Evolutionary conservation across 2,113 vertebrate species (phyloP).

Genomic region (Psittacus erithacus): DNA sequence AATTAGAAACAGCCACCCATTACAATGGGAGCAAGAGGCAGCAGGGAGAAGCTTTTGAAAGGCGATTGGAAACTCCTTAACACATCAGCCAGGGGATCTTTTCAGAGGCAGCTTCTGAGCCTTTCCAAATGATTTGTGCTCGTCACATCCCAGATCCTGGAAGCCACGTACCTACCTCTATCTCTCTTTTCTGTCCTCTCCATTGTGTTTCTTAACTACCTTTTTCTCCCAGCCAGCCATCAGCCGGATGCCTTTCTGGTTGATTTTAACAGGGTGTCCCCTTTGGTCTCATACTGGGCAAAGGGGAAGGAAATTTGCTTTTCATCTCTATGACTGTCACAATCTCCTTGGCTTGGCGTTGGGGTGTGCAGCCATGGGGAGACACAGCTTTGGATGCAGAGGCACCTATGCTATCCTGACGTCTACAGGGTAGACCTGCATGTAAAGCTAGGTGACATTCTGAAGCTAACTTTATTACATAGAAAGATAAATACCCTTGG

Average conservation of each 20-base stretch:
- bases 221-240: neutral
- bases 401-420: neutral
- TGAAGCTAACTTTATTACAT: neutral
- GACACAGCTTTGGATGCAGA: neutral
- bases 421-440: neutral
- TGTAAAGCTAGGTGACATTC: neutral
- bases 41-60: constrained; percentile 49
- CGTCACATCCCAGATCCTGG: neutral
- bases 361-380: neutral
- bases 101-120: constrained; percentile 67
- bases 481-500: neutral
- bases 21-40: constrained; percentile 14
- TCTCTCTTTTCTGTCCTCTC: neutral
- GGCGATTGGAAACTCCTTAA: constrained; percentile 50
- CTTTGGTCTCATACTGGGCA: neutral
- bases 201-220: neutral
- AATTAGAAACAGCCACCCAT: constrained; percentile 70
- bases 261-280: neutral
- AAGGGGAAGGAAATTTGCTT: neutral
- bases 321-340: neutral
- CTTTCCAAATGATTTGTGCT: constrained; percentile 31
- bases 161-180: neutral
- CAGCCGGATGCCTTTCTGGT: neutral
- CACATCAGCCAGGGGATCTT: constrained; percentile 45
- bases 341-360: neutral